phyloP scores from a whole-genome alignment of 2,888 invertebrate species.

The Rhogogaster chlorosoma region DNA sequence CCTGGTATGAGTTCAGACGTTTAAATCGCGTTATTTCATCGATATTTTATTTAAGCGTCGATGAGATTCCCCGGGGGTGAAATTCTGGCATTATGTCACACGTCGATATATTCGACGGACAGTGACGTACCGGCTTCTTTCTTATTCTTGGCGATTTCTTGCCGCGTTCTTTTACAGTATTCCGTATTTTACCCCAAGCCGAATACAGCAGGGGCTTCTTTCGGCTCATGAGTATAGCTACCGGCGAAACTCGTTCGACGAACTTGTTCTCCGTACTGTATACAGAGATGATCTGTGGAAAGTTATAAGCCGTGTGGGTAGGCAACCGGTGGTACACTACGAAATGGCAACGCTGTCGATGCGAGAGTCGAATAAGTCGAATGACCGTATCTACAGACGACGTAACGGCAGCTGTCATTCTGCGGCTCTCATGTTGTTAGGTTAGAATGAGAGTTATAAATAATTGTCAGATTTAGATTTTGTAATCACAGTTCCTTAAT shows the following conservation, averaged over 20 bases:
- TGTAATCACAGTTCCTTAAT: no score
- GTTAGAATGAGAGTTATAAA: no score
- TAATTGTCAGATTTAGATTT: no score
- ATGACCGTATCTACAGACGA: no score
- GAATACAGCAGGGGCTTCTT: not conserved
- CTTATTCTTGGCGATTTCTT: not conserved
- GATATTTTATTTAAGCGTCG: not conserved
- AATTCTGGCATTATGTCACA: not conserved
- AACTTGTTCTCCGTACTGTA: not conserved
- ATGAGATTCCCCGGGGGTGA: not conserved
- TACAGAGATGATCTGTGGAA: no score
- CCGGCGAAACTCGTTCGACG: not conserved
- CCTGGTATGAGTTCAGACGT: not conserved
- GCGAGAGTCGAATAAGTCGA: no score
- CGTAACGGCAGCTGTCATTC: no score
- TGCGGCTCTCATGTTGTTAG: no score
- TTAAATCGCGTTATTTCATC: not conserved
- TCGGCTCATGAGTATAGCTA: not conserved
- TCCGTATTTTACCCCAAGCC: not conserved
- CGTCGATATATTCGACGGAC: slow-evolving; percentile 16
- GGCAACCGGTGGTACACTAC: no score
- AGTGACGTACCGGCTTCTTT: not conserved
- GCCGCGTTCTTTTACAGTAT: not conserved
- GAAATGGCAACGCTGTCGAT: no score
- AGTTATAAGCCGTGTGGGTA: no score